Percentiles rank a stretch among this genome's conserved stretches.
phyloP scores from a whole-genome alignment of 2,797 vertebrate species.

The Tragelaphus oryx region DNA sequence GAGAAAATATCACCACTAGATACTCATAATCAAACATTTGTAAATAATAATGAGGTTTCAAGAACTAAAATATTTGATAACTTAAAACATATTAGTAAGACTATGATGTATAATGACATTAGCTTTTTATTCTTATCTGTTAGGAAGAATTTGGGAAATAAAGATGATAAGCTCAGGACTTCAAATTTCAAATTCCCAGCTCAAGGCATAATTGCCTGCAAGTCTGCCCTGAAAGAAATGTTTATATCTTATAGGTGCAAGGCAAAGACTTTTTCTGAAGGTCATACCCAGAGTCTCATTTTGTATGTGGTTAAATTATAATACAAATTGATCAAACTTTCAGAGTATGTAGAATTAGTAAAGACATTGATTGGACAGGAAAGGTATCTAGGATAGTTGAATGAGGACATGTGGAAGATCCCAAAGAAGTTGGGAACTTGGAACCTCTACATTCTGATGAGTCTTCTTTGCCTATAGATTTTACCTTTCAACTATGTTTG shows the following conservation, averaged over 20 bases:
- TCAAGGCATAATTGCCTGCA: not conserved
- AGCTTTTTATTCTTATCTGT: not conserved
- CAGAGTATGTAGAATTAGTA: not conserved
- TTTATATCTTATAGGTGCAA: not conserved
- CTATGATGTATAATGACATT: not conserved
- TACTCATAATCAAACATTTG: not conserved
- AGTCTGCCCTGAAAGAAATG: not conserved
- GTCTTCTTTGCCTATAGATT: not conserved
- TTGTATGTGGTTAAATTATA: not conserved
- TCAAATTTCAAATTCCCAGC: not conserved
- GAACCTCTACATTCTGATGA: not conserved
- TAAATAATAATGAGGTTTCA: not conserved
- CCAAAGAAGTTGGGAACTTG: not conserved
- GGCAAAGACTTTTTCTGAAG: not conserved
- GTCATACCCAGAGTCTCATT: not conserved
- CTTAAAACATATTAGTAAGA: not conserved
- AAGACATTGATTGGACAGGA: not conserved
- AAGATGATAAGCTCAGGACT: not conserved
- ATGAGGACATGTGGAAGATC: not conserved
- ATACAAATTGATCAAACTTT: not conserved
- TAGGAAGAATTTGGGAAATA: not conserved
- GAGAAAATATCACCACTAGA: not conserved
- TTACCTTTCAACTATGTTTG: not conserved
- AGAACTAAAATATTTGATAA: not conserved
- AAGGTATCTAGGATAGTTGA: not conserved